Evolutionary conservation across 2,113 vertebrate genomes (phyloP).

Genomic region (Podilymbus podiceps): DNA sequence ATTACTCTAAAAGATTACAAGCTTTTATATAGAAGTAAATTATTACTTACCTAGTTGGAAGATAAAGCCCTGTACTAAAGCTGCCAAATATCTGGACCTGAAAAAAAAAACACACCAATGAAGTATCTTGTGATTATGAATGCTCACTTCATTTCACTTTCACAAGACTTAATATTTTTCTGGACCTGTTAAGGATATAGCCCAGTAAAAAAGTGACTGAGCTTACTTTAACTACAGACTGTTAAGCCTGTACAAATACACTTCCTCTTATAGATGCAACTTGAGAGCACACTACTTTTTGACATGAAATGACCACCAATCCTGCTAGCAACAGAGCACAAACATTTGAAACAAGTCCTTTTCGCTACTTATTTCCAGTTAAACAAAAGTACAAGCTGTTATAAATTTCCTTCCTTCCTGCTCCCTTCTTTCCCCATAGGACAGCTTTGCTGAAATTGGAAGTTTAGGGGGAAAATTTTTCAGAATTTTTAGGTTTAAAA

Average conservation of each 20-base stretch:
- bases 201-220: neutral
- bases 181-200: neutral
- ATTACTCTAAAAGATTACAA: neutral
- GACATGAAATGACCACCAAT: neutral
- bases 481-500: neutral
- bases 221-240: neutral
- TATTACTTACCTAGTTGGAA: slow-evolving; percentile 90
- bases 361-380: neutral
- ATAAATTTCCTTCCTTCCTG: neutral
- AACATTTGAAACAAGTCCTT: neutral
- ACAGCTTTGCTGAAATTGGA: neutral
- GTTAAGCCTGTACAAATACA: neutral
- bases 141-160: neutral
- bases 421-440: neutral
- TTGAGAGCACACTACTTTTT: neutral
- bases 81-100: slow-evolving; percentile 98
- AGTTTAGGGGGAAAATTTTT: neutral
- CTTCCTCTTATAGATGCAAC: neutral
- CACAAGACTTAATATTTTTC: neutral
- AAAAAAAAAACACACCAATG: neutral
- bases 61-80: slow-evolving; percentile 97
- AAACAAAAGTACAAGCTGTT: neutral
- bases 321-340: neutral
- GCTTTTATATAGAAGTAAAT: neutral
- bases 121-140: neutral